Evolutionary conservation across 2,888 invertebrate genomes (phyloP), one percentile per base, ranked within the genome.

Genomic region (Lithophane semibrunnea): DNA sequence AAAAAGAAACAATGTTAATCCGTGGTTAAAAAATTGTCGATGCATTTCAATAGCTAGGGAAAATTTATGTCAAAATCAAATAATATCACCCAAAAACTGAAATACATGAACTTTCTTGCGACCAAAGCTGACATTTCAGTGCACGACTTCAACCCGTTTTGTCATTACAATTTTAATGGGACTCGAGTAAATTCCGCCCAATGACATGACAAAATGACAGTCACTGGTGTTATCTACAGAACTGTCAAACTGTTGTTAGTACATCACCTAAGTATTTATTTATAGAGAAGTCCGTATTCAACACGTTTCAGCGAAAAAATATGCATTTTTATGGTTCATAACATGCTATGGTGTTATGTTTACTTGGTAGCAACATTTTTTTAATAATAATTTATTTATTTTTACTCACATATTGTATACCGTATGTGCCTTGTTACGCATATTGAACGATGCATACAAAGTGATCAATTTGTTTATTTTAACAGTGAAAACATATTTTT

Each of bases 311-410:
- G 49, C 7, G 54, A 56, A 71, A 78, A 73, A 71, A 67, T 75
- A 82, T 70, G 37, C 56, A 68, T 85, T 71, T 82, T 65, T 75
- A 82, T 85, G 52, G 54, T 85, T 68, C 10, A 73, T 47, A 52
- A 61, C 61, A 70, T 56, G n/a, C 24, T 71, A 10, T 29, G 44
- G 29, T 60, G 54, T 60, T 63, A 64, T 60, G 44, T 72, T 71
- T 56, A 52, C 63, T 16, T 64, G 16, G 42, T 75, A 71, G n/a
- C n/a, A 68, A 68, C 1, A 12, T 47, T 78, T 75, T 60, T 56
- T 67, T 49, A 18, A 18, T 44, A 56, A 37, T 44, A 0, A 71
- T 37, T 61, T 56, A 52, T 61, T 58, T 67, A 61, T 83, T 71
- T 54, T 64, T 5, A 69, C 73, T 73, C 69, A 68, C 80, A 79